Base-by-base conservation (phyloP, 2,888 invertebrate genomes). In the Myopa testacea region DNA sequence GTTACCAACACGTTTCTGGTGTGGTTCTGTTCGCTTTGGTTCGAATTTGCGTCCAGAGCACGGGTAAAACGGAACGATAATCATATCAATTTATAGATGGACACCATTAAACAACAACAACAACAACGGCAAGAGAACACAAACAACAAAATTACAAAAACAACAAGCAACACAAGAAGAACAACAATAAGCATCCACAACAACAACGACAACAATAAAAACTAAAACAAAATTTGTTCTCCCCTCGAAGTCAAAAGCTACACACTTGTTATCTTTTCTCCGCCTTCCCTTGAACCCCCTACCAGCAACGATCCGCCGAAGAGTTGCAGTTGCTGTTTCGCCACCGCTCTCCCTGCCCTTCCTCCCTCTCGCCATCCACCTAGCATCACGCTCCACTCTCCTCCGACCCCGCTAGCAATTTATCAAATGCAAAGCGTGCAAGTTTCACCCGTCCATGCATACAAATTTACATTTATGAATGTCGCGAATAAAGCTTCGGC, bases 11-110 rank as follows among this genome's bases (percentile, higher is more conserved):
- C 55, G 55, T 71, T 37, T 55, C 34, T 26, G 16, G n/a, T 40
- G 16, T 37, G n/a, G 10, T 16, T 16, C 4, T 14, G 3, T 16
- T 26, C 34, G n/a, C 7, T 26, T 16, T 0, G 37, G 3, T 16
- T 26, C 16, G 34, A 19, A 40, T 55, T 14, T 12, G 19, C 40
- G 34, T 6, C 12, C 45, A 34, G 58, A 26, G 26, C 26, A 37
- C n/a, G 34, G 65, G 74, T n/a, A 19, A 65, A 63, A 26, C 26
- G 58, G 79, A 80, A 81, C 81, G 81, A 81, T 81, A 81, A 81
- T 81, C 80, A 81, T 80, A 80, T 80, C 80, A 81, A 81, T 81
- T 81, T 81, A 80, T 81, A 80, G 79, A 78, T 81, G 80, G 80
- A 81, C 81, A 65, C 65, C 14, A 65, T 65, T 79, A 60, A 38